These are phyloP conservation scores for Drosophila nikananu DNA, from an alignment of 1,140 invertebrate species.

Conservation along the genomic window DNA sequence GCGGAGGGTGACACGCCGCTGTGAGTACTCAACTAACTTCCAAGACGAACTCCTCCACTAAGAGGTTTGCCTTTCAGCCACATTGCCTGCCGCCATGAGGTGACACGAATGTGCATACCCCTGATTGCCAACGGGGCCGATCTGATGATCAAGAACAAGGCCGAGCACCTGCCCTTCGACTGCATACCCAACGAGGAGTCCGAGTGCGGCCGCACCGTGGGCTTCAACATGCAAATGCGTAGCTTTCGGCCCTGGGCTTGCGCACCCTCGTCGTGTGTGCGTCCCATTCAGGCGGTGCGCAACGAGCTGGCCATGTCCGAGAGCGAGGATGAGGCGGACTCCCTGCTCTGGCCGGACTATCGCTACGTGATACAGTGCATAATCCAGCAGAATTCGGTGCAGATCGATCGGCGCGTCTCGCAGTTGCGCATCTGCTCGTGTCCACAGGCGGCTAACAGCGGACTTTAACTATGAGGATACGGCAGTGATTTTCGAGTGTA, in stretches of 20 bases:
- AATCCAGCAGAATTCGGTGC: too few relatives aligned
- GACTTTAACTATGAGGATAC: slow-evolving; percentile 94
- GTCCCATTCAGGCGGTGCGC: slow-evolving; percentile 94
- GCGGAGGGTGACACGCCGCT: too few relatives aligned
- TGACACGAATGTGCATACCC: slow-evolving; percentile 93
- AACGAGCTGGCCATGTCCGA: slow-evolving; percentile 73
- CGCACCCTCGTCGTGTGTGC: slow-evolving; percentile 83
- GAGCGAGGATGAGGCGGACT: slow-evolving; percentile 88
- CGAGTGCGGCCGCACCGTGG: slow-evolving; percentile 88
- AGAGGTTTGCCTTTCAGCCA: slow-evolving; percentile 88
- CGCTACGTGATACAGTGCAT: slow-evolving; percentile 95
- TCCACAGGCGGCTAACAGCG: slow-evolving; percentile 91
- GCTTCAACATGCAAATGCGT: slow-evolving; percentile 90
- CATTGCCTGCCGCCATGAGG: slow-evolving; percentile 94
- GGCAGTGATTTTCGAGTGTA: slow-evolving; percentile 94
- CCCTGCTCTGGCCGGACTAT: slow-evolving; percentile 92
- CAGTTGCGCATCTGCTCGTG: too few relatives aligned
- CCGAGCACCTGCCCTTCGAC: slow-evolving; percentile 90
- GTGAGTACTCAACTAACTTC: slow-evolving; percentile 87
- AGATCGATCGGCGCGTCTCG: too few relatives aligned
- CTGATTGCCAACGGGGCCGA: slow-evolving; percentile 93
- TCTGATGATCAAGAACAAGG: slow-evolving; percentile 90
- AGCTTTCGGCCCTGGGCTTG: slow-evolving; percentile 75
- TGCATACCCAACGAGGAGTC: too few relatives aligned
- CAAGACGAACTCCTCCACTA: neutral